phyloP scores from a whole-genome alignment of 2,797 vertebrate genomes.

The Spondyliosoma cantharus region DNA sequence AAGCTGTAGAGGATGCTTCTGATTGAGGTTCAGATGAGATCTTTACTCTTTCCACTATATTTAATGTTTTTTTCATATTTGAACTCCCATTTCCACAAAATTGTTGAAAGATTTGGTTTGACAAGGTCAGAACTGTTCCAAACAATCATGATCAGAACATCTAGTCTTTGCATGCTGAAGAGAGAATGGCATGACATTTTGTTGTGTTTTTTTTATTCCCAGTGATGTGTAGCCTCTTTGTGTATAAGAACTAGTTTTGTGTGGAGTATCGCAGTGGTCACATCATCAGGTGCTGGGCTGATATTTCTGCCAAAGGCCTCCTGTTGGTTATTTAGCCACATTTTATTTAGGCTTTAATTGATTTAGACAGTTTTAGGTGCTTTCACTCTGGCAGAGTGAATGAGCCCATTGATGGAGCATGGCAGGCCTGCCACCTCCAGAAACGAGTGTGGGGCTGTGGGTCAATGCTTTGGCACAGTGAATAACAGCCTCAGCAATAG shows the following conservation, averaged over 20 bases:
- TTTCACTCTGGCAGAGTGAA: constrained; percentile 64
- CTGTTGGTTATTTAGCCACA: constrained; percentile 48
- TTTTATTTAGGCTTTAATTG: constrained; percentile 62
- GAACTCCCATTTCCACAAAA: constrained; percentile 12
- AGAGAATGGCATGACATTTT: constrained; percentile 42
- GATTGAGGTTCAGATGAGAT: constrained; percentile 31
- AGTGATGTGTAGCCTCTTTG: constrained; percentile 52
- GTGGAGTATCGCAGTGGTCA: constrained; percentile 1
- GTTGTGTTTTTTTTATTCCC: constrained; percentile 19
- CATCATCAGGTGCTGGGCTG: constrained; percentile 36
- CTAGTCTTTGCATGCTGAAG: constrained; percentile 14
- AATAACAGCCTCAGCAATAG: constrained; percentile 71
- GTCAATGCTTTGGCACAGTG: constrained; percentile 62
- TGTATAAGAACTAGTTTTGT: constrained; percentile 16
- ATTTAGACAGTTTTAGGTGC: constrained; percentile 53
- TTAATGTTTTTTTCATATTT: constrained; percentile 15
- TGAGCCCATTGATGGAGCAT: constrained; percentile 71
- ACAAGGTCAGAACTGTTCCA: constrained; percentile 5
- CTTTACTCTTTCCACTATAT: constrained; percentile 10
- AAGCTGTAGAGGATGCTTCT: constrained; percentile 50
- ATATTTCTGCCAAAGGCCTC: constrained; percentile 39
- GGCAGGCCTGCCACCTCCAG: constrained; percentile 60
- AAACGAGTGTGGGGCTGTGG: constrained; percentile 59
- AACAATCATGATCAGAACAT: constrained; percentile 28
- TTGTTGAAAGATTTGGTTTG: constrained; percentile 16